These are phyloP conservation scores for Ips typographus DNA, from an alignment of 1,140 invertebrate genomes.

Conservation along the genomic window DNA sequence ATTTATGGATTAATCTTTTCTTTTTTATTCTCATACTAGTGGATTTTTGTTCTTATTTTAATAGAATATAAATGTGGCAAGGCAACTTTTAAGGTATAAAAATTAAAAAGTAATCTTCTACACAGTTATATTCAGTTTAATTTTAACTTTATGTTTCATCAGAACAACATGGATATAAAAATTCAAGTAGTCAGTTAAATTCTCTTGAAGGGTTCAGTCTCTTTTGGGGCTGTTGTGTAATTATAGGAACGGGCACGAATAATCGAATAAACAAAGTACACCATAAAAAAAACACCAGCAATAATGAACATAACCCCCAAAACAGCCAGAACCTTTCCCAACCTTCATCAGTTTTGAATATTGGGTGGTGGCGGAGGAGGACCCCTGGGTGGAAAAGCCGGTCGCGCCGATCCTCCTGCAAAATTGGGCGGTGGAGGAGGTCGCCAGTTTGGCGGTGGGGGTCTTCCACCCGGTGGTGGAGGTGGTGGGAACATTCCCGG, in stretches of 20 bases:
- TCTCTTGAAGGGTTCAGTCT: too few species aligned
- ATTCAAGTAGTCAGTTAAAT: too few species aligned
- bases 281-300: not conserved
- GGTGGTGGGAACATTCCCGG: conserved; percentile 58
- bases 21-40: too few species aligned
- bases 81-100: too few species aligned
- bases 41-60: too few species aligned
- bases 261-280: conserved; percentile 7
- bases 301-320: not conserved
- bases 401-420: conserved; percentile 48
- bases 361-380: conserved; percentile 62
- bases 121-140: too few species aligned
- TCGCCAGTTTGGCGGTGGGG: conserved; percentile 58
- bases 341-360: conserved; percentile 21
- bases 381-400: conserved; percentile 60
- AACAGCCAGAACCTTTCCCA: conserved; percentile 9
- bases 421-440: conserved; percentile 58
- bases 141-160: too few species aligned
- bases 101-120: too few species aligned
- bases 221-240: not conserved
- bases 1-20: too few species aligned
- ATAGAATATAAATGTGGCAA: too few species aligned
- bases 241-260: not conserved
- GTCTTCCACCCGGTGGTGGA: conserved; percentile 59
- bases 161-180: too few species aligned